Conservation (phyloP, 1,140 invertebrate genomes). For the Brachystomella parvula region DNA sequence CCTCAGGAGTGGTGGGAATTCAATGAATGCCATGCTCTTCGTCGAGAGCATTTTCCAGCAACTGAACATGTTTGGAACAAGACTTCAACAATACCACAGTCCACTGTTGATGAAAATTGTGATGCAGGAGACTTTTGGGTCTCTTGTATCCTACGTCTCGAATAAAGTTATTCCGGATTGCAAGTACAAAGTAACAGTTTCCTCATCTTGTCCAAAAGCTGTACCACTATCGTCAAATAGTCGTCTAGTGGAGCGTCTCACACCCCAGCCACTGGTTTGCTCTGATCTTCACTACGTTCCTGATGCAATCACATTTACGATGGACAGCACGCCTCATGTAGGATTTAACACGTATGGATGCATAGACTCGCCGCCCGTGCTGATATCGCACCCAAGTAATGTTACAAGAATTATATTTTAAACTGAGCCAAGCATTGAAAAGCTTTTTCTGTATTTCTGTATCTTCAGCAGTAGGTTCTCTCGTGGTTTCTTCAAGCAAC, state of each 20-base stretch:
- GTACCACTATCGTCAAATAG: not conserved
- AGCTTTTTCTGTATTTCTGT: too few relatives aligned
- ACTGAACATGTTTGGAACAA: conserved; percentile 25
- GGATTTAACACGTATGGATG: not conserved
- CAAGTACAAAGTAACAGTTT: not conserved
- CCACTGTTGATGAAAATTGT: conserved; percentile 6
- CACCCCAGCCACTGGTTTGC: too few relatives aligned
- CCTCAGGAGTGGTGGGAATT: conserved; percentile 45
- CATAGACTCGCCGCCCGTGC: not conserved
- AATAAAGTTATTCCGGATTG: not conserved
- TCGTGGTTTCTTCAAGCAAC: too few relatives aligned
- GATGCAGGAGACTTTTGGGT: conserved; percentile 13
- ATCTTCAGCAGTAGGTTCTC: too few relatives aligned
- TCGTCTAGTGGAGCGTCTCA: too few relatives aligned
- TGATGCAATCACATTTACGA: not conserved
- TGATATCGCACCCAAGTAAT: not conserved
- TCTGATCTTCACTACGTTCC: too few relatives aligned
- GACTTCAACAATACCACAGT: conserved; percentile 9
- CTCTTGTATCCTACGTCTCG: conserved; percentile 13
- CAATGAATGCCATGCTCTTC: conserved; percentile 44
- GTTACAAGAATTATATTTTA: too few relatives aligned
- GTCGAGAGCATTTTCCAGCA: conserved; percentile 39
- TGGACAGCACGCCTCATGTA: not conserved
- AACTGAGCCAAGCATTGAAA: too few relatives aligned
- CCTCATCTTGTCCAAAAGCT: not conserved